Base-by-base conservation (phyloP, 2,797 vertebrate genomes). In the Muraenolepis orangiensis region DNA sequence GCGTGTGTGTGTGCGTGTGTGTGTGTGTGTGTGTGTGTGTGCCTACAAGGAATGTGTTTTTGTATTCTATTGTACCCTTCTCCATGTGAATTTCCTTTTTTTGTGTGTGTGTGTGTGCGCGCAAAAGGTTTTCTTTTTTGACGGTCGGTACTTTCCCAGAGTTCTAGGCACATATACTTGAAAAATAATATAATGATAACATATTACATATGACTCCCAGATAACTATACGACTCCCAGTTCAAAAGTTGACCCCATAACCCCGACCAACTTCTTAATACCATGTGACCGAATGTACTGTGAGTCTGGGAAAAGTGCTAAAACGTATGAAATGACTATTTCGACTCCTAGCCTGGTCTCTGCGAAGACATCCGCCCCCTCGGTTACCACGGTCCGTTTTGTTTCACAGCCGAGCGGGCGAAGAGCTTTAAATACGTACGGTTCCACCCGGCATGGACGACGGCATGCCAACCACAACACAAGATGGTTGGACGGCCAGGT, bases 101-200 rank as follows among this genome's bases (percentile, higher is more conserved):
- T 64, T 64, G 69, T 72, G 70, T 69, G 79, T 76, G 67, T 78
- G 30, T 82, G 13, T 67, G 32, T n/a, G 68, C 10, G 68, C 20
- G 68, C 13, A 34, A 64, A 61, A n/a, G 30, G 0, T 23, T 68
- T 3, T 74, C 74, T n/a, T 74, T 6, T 68, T 78, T 71, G 2
- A 32, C 38, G 74, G 69, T 74, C 51, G 36, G 76, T 6, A 34
- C 70, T 85, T 67, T 76, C 46, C 68, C n/a, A 23, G 64, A 61
- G 0, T 11, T 23, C 51, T n/a, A 20, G 20, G 20, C 20, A 57
- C 51, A 23, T 57, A 7, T 4, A 46, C 1, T 6, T 2, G 51
- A 57, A n/a, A 7, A 7, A 57, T n/a, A 57, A 57, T 7, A 3
- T 8, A 23, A n/a, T 57, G 6, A 51, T 51, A 51, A 51, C 18